Conservation (phyloP, 37 sponge, comb jelly and placozoan genomes). For the Dysidea cf. avara region DNA sequence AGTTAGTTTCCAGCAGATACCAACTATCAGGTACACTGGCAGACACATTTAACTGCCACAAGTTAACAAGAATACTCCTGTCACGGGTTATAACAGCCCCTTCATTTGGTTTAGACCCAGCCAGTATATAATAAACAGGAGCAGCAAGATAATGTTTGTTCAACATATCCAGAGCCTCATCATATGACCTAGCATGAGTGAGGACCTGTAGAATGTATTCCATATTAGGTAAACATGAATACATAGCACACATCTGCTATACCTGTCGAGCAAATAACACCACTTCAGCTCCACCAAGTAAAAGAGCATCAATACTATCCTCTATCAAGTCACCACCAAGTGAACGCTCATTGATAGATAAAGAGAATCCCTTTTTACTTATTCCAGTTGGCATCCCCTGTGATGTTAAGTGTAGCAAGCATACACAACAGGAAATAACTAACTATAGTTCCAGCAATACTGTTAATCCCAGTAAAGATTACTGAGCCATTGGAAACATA, state of each 20-base stretch:
- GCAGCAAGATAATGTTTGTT: conserved; percentile 32
- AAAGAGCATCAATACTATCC: conserved; percentile 41
- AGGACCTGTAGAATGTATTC: too few species aligned
- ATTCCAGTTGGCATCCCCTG: conserved; percentile 62
- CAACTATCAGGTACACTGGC: conserved; percentile 47
- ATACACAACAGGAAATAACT: too few species aligned
- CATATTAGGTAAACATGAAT: too few species aligned
- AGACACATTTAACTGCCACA: conserved; percentile 10
- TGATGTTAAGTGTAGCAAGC: neutral
- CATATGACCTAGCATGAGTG: conserved; percentile 11
- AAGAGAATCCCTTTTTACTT: conserved; percentile 43
- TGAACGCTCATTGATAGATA: conserved; percentile 60
- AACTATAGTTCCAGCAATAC: conserved; percentile 62
- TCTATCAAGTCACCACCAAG: conserved; percentile 43
- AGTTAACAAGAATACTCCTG: conserved; percentile 19
- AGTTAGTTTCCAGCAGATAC: conserved; percentile 75
- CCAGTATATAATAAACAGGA: conserved; percentile 61
- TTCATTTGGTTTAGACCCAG: conserved; percentile 39
- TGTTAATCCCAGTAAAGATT: conserved; percentile 42
- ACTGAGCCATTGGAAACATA: conserved; percentile 18
- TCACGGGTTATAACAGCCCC: conserved; percentile 65
- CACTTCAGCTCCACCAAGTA: too few species aligned
- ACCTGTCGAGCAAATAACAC: too few species aligned
- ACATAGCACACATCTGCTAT: too few species aligned
- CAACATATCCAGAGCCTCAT: conserved; percentile 29